A percentile compares a stretch with the other conserved stretches of the same genome.
Evolutionary conservation across 2,888 invertebrate genomes (phyloP).

Genomic region (Tenthredo notha): DNA sequence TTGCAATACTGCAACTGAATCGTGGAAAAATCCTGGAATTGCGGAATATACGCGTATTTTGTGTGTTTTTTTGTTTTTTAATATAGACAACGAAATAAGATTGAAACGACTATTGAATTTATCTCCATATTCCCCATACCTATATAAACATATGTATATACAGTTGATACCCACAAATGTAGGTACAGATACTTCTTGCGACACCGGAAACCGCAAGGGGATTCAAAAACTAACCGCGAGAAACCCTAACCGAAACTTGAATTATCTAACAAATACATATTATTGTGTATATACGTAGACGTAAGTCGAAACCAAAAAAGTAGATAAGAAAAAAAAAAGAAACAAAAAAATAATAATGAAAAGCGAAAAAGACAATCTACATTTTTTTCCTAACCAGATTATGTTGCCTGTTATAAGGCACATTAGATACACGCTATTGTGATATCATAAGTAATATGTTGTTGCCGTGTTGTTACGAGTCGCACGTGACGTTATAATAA

Average conservation of each 20-base stretch:
- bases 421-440: neutral
- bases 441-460: neutral
- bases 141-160: neutral
- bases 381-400: neutral
- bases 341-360: neutral
- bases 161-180: neutral
- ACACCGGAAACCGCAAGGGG: constrained; percentile 44
- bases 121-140: neutral
- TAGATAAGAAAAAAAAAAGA: neutral
- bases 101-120: neutral
- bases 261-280: constrained; percentile 6
- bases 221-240: constrained; percentile 42
- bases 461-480: neutral
- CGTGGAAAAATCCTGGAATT: neutral
- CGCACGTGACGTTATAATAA: constrained; percentile 13
- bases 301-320: constrained; percentile 6
- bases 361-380: neutral
- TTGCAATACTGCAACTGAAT: neutral
- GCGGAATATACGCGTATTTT: neutral
- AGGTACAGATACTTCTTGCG: constrained; percentile 4
- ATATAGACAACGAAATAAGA: neutral
- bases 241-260: constrained; percentile 43
- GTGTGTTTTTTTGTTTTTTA: neutral
- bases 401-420: neutral
- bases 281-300: neutral